Conservation (phyloP, 1,140 invertebrate genomes). For the Probaryconus sp. region DNA sequence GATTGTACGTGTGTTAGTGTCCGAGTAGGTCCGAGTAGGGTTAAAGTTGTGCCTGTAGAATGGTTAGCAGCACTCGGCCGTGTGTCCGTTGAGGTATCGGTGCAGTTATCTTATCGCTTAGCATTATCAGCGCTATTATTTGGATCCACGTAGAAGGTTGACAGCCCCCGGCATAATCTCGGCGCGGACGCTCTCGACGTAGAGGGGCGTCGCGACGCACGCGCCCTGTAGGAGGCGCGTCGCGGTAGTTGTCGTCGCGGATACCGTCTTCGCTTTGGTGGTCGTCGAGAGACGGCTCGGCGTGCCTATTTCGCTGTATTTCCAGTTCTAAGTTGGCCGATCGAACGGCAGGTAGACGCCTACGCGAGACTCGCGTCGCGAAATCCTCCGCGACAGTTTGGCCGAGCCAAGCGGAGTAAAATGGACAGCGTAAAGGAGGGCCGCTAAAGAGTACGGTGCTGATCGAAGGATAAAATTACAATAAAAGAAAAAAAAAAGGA, state of each 20-base stretch:
- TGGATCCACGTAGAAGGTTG: slow-evolving; percentile 45
- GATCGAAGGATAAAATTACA: too few species aligned
- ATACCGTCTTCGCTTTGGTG: slow-evolving; percentile 50
- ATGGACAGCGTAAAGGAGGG: too few species aligned
- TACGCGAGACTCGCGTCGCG: slow-evolving; percentile 2
- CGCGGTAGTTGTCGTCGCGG: slow-evolving; percentile 42
- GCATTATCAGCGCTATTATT: slow-evolving; percentile 53
- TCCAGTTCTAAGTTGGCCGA: slow-evolving; percentile 43
- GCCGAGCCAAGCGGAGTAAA: too few species aligned
- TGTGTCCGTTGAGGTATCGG: slow-evolving; percentile 5
- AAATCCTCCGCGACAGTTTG: neutral
- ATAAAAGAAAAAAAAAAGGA: slow-evolving; percentile 1
- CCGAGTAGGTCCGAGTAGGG: too few species aligned
- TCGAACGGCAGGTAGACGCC: slow-evolving; percentile 30
- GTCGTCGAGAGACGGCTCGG: slow-evolving; percentile 51
- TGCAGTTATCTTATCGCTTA: slow-evolving; percentile 24
- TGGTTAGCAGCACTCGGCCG: too few species aligned
- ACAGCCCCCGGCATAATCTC: slow-evolving; percentile 49
- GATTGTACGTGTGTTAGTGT: too few species aligned
- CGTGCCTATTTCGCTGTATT: slow-evolving; percentile 43
- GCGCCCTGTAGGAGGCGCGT: slow-evolving; percentile 44
- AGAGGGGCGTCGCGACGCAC: slow-evolving; percentile 56
- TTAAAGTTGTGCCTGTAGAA: too few species aligned
- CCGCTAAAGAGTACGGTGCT: too few species aligned
- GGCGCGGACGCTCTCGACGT: slow-evolving; percentile 11